A percentile compares a stretch with the other conserved stretches of the same genome.
These are phyloP conservation scores for Platycercus adscitus DNA, from an alignment of 2,113 vertebrate genomes.

Conservation along the genomic window DNA sequence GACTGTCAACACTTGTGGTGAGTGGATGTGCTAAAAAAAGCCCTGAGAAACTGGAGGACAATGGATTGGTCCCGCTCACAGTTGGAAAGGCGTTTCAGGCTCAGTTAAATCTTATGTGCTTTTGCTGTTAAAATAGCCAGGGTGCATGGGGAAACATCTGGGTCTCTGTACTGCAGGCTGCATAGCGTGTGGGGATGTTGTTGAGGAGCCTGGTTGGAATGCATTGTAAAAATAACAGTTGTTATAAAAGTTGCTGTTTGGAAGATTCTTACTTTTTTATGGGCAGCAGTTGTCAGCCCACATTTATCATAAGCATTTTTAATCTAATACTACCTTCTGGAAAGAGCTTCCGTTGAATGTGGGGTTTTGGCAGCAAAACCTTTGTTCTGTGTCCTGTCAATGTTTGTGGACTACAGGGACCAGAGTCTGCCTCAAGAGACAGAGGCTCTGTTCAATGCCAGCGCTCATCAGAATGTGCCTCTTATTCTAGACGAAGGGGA, in stretches of 20 bases:
- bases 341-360: neutral
- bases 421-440: neutral
- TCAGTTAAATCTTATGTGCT: neutral
- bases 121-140: neutral
- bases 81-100: neutral
- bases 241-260: neutral
- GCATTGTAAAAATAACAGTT: neutral
- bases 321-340: neutral
- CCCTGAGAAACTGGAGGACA: neutral
- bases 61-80: neutral
- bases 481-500: constrained; percentile 62
- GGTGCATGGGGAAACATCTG: neutral
- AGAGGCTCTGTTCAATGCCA: neutral
- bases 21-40: neutral
- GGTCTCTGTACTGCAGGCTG: neutral
- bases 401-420: neutral
- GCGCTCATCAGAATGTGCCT: neutral
- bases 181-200: neutral
- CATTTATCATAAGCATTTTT: neutral
- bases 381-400: neutral
- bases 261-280: neutral
- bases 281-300: neutral
- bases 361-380: neutral
- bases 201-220: neutral
- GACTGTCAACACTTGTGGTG: constrained; percentile 76